Base-by-base conservation (phyloP, 2,888 invertebrate species). In the Acrocera orbiculus region DNA sequence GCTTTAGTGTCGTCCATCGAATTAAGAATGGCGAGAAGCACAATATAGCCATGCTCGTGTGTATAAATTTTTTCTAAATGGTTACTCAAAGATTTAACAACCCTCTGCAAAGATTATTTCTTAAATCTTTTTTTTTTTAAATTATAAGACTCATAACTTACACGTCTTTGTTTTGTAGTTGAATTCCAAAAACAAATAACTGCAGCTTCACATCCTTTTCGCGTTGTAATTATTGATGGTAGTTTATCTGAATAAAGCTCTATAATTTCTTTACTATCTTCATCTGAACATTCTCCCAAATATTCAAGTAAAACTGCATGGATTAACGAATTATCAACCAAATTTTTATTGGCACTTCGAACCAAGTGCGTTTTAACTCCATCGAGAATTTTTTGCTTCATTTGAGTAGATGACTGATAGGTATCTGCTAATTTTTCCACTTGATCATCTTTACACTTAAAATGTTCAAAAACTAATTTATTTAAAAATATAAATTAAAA, bases 1-100 rank as follows among this genome's bases (percentile, higher is more conserved):
- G 93, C 66, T 34, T 85, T 82, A 0, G 93, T 95, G 52, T 96
- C 95, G 53, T 96, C 95, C 2, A 90, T 76, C 0, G 73, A 66
- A 54, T 95, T 93, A 43, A 93, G 73, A 41, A 93, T 66, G 1
- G 85, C 73, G 40, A 92, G 64, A 16, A 95, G 60, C 15, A 85
- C 70, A 17, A 79, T 63, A 54, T 90, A 81, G 0, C 90, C 93
- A 44, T 85, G 75, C 56, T 93, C 86, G 46, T 93, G 90, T 40
- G 71, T 72, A 32, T 80, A 76, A 8, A 90, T 67, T 35, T 82
- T 76, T 4, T 76, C 63, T 1, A 83, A 69, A 51, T 86, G 77
- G 39, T 81, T 80, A 53, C 93, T 93, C 16, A 95, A 68, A 30
- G 76, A 71, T 65, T 93, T 93, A 39, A 95, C 66, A 32, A 89